Conservation (phyloP, 2,113 vertebrate genomes). For the Mustelus asterias region DNA sequence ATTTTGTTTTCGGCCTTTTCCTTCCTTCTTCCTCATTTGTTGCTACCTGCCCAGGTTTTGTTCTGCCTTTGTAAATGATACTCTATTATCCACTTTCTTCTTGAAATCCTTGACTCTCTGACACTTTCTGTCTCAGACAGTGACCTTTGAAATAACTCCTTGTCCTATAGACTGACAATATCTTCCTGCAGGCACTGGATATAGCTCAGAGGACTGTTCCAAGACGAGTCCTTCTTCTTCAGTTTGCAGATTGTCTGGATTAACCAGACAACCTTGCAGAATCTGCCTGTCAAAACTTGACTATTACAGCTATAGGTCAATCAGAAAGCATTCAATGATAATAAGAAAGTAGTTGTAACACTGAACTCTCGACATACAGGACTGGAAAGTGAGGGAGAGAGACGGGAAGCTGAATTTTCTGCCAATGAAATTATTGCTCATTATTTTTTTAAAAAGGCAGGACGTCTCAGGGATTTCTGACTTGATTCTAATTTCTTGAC, state of each 20-base stretch:
- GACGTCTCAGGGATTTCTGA: constrained; percentile 33
- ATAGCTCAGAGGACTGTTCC: constrained; percentile 52
- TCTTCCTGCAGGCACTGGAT: constrained; percentile 48
- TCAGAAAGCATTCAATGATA: constrained; percentile 49
- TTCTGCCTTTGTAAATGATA: constrained; percentile 52
- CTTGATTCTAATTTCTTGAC: constrained; percentile 33
- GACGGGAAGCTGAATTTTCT: constrained; percentile 27
- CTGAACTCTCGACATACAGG: constrained; percentile 51
- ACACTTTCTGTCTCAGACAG: constrained; percentile 55
- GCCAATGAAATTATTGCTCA: constrained; percentile 35
- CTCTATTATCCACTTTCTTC: constrained; percentile 60
- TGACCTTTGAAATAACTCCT: constrained; percentile 65
- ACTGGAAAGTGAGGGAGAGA: constrained; percentile 29
- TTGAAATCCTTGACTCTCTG: constrained; percentile 61
- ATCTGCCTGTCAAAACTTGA: constrained; percentile 50
- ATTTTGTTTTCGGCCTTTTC: neutral
- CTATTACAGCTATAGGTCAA: constrained; percentile 48
- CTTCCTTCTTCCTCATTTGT: constrained; percentile 39
- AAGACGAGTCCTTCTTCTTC: constrained; percentile 45
- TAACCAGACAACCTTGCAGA: constrained; percentile 44
- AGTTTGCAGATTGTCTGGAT: constrained; percentile 42
- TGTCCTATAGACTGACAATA: constrained; percentile 51
- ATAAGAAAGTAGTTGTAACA: constrained; percentile 52
- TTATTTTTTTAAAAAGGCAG: constrained; percentile 28
- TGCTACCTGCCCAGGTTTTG: constrained; percentile 49